Evolutionary conservation across 2,888 invertebrate species (phyloP), one percentile per base, ranked within the genome.

Genomic region (Tupiocoris notatus): DNA sequence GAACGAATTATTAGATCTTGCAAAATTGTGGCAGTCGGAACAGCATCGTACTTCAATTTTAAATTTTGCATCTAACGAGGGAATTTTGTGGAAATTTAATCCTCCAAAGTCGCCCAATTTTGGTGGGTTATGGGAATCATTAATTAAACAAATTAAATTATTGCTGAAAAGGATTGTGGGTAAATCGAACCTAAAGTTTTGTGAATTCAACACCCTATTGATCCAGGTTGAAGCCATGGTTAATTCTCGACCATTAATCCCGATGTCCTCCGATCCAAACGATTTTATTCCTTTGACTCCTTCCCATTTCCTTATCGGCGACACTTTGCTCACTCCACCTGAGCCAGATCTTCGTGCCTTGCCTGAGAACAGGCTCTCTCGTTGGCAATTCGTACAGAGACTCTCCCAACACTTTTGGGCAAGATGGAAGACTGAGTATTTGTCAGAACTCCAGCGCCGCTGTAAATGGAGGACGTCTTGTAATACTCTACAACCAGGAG

Each of bases 381-480:
- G 73, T 22, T 77, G 77, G 75, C 61, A 75, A 17, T 23, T 71
- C 2, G 1, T 64, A 1, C 25, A 20, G 7, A 18, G 22, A 18
- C 6, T n/a, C 6, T 21, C 21, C 63, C 63, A 63, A 16, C 20
- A 3, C 59, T 71, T 77, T 16, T 77, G 65, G 77, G 39, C 63
- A 1, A 18, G 73, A 54, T 77, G 73, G 77, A 21, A 23, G 54
- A n/a, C 17, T 9, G 77, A 77, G 2, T 77, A 77, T 59, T 21
- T 77, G 16, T 20, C n/a, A 3, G 3, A 2, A 17, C 63, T 63
- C 20, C 63, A 63, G 16, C 21, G 22, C n/a, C 6, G 63, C 3
- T 2, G 7, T 2, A 63, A 63, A 22, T 63, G 63, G 63, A 20
- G 16, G 2, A 20, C 18, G 23, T 2, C n/a, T 6, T 2, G 16